These are phyloP conservation scores for Entosphenus tridentatus DNA, from an alignment of 2,113 vertebrate species.

Conservation along the genomic window DNA sequence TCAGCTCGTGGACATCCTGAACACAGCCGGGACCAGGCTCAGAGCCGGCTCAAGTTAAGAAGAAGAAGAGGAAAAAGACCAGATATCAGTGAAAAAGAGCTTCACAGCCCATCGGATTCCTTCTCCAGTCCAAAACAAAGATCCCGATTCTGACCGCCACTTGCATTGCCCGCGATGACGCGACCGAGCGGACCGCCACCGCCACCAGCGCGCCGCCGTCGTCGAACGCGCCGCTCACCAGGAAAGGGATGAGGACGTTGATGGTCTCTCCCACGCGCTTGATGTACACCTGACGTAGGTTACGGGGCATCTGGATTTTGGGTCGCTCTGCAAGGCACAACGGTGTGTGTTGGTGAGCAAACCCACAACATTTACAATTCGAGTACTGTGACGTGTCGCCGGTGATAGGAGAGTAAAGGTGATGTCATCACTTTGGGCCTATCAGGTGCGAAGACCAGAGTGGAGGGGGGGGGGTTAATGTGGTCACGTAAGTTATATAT, in stretches of 20 bases:
- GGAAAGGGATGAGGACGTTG: slow-evolving; percentile 63
- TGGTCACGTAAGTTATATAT: not conserved
- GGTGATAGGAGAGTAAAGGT: not conserved
- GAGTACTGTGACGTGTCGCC: not conserved
- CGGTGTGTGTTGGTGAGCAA: not conserved
- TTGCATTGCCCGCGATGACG: not conserved
- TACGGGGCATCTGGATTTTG: slow-evolving; percentile 53
- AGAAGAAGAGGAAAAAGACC: too few species aligned
- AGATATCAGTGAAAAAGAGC: too few species aligned
- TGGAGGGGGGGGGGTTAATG: not conserved
- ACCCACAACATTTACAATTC: not conserved
- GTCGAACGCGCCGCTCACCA: slow-evolving; percentile 25
- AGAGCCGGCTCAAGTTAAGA: too few species aligned
- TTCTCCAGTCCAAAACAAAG: too few species aligned
- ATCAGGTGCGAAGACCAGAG: not conserved
- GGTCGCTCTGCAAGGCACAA: slow-evolving; percentile 35
- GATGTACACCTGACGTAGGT: slow-evolving; percentile 41
- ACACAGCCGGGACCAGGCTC: too few species aligned
- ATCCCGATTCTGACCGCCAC: not conserved
- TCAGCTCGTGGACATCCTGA: too few species aligned
- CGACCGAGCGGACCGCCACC: too few species aligned
- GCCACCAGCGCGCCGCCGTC: not conserved
- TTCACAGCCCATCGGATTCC: too few species aligned
- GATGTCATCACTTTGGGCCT: not conserved
- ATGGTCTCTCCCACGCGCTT: slow-evolving; percentile 41